Percentiles rank a stretch among this genome's conserved stretches.
Conservation (phyloP, 1,140 invertebrate genomes). For the Atopsyche davidsoni region DNA sequence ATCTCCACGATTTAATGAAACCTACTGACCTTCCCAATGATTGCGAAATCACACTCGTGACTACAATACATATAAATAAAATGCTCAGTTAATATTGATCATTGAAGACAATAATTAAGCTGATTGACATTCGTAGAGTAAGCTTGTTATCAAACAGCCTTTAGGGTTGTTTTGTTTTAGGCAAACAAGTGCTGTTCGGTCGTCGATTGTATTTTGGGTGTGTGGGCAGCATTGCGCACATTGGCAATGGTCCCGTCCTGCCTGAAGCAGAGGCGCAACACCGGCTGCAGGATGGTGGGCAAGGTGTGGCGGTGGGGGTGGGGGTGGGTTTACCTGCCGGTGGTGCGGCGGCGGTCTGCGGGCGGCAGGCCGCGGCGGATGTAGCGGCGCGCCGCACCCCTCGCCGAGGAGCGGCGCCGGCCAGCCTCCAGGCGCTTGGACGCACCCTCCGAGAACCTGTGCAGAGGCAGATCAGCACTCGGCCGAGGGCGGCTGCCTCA, state of each 20-base stretch:
- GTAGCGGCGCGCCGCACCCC: conserved; percentile 37
- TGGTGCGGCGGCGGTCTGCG: conserved; percentile 40
- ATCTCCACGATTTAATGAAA: no score
- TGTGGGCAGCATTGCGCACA: no score
- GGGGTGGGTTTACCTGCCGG: conserved; percentile 40
- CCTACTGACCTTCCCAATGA: no score
- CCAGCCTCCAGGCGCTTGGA: conserved; percentile 37
- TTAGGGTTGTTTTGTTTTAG: background rate
- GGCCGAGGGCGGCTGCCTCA: background rate
- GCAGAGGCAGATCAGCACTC: conserved; percentile 21
- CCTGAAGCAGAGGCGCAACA: background rate
- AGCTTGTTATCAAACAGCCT: background rate
- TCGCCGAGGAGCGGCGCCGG: conserved; percentile 32
- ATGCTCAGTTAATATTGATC: background rate
- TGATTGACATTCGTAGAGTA: background rate
- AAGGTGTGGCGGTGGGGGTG: no score
- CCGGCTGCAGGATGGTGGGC: background rate
- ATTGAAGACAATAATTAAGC: background rate
- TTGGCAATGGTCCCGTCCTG: background rate
- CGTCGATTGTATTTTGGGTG: no score
- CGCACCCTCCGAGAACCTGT: conserved; percentile 34
- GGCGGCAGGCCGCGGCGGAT: conserved; percentile 37
- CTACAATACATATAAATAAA: no score
- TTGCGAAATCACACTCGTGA: no score
- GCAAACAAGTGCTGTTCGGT: no score